Conservation (phyloP, 2,797 vertebrate genomes). For the Staurois parvus region DNA sequence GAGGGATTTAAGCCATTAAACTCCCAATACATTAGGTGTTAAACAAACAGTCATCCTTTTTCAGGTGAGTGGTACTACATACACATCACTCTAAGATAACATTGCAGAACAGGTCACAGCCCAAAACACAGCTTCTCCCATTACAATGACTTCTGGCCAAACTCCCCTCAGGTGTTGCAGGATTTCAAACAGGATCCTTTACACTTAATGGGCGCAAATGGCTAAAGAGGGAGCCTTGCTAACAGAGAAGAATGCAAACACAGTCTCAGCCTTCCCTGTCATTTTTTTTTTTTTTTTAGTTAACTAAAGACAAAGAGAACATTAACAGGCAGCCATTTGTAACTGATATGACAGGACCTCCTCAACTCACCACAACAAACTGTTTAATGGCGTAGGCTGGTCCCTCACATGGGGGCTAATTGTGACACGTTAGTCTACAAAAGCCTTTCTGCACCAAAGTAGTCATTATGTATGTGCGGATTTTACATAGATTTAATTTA, state of each 20-base stretch:
- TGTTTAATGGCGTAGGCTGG: slow-evolving; percentile 19
- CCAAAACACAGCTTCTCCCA: slow-evolving; percentile 54
- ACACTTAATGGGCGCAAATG: slow-evolving; percentile 58
- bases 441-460: not conserved
- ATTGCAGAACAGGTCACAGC: slow-evolving; percentile 54
- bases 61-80: slow-evolving; percentile 56
- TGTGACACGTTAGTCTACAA: not conserved
- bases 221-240: slow-evolving; percentile 27
- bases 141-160: slow-evolving; percentile 52
- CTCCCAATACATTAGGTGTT: slow-evolving; percentile 61
- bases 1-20: slow-evolving; percentile 59
- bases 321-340: slow-evolving; percentile 19
- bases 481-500: not conserved
- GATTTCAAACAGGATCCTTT: slow-evolving; percentile 53
- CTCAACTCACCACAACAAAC: slow-evolving; percentile 44
- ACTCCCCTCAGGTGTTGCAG: slow-evolving; percentile 45
- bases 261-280: slow-evolving; percentile 2
- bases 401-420: slow-evolving; percentile 4
- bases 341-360: slow-evolving; percentile 46
- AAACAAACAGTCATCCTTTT: slow-evolving; percentile 61
- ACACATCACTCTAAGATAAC: slow-evolving; percentile 50
- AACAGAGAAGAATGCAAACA: slow-evolving; percentile 47
- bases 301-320: slow-evolving; percentile 17
- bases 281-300: slow-evolving; percentile 14
- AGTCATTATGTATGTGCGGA: not conserved